phyloP scores from a whole-genome alignment of 2,113 vertebrate genomes.

The Melospiza georgiana region DNA sequence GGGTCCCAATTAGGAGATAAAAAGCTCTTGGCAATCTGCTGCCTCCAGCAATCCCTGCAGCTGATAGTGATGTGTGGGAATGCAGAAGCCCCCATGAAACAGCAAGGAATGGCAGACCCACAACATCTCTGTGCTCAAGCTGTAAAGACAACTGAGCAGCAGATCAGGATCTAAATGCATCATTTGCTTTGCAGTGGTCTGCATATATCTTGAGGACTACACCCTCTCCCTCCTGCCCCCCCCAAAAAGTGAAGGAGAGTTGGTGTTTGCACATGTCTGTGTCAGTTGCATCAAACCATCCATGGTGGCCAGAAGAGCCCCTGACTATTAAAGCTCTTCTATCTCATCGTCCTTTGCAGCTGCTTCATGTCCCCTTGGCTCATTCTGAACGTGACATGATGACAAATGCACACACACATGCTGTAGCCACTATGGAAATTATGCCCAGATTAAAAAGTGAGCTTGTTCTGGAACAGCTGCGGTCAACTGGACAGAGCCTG shows the following conservation, averaged over 20 bases:
- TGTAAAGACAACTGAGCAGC: background rate
- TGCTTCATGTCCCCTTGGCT: background rate
- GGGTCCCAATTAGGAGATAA: background rate
- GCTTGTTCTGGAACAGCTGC: background rate
- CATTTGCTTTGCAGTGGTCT: background rate
- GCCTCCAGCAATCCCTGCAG: background rate
- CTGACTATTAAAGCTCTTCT: background rate
- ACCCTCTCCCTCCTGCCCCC: accelerated
- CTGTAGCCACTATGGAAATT: background rate
- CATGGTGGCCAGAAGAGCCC: background rate
- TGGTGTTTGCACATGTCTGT: background rate
- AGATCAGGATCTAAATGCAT: background rate
- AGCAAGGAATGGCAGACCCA: background rate
- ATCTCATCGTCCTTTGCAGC: background rate
- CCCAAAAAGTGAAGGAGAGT: background rate
- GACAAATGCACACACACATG: background rate
- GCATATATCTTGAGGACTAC: accelerated
- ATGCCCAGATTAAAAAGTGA: background rate
- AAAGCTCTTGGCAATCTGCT: background rate
- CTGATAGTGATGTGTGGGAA: background rate
- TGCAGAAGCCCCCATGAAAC: background rate
- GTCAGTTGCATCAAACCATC: background rate
- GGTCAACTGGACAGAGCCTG: accelerated
- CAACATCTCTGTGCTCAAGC: background rate
- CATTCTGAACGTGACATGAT: background rate